A percentile compares a stretch with the other conserved stretches of the same genome.
Conservation (phyloP, 2,888 invertebrate genomes). For the Amaurobius ferox region DNA sequence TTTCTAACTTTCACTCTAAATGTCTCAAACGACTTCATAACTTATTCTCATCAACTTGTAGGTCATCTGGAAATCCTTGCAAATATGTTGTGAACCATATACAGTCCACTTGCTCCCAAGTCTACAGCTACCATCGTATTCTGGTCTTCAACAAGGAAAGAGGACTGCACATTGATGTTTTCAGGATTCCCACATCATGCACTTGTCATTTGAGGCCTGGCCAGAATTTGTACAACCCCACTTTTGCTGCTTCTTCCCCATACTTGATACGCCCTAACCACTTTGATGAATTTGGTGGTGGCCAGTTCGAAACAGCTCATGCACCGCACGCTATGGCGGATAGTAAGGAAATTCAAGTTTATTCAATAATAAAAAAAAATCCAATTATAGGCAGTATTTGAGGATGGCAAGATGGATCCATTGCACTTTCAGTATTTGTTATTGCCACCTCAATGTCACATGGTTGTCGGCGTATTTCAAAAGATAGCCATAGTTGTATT, state of each 20-base stretch:
- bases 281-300: slow-evolving; percentile 52
- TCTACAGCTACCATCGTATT: slow-evolving; percentile 88
- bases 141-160: slow-evolving; percentile 88
- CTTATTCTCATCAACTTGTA: slow-evolving; percentile 78
- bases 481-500: too few species aligned
- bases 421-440: too few species aligned
- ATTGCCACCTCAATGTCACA: too few species aligned
- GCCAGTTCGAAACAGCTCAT: slow-evolving; percentile 60
- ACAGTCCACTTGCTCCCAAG: slow-evolving; percentile 88
- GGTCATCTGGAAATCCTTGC: slow-evolving; percentile 86
- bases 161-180: slow-evolving; percentile 76
- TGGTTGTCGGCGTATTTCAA: too few species aligned
- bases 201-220: slow-evolving; percentile 75
- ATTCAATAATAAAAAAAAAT: too few species aligned
- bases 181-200: slow-evolving; percentile 76
- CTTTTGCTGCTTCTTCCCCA: slow-evolving; percentile 14
- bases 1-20: too few species aligned
- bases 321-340: slow-evolving; percentile 21
- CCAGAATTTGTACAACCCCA: neutral
- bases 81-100: slow-evolving; percentile 88
- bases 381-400: too few species aligned
- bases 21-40: too few species aligned
- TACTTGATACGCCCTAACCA: neutral
- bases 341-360: too few species aligned
- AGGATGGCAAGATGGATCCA: too few species aligned